Percentiles rank a stretch among this genome's conserved stretches.
phyloP scores from a whole-genome alignment of 2,113 vertebrate genomes.

The Ciconia stormi region DNA sequence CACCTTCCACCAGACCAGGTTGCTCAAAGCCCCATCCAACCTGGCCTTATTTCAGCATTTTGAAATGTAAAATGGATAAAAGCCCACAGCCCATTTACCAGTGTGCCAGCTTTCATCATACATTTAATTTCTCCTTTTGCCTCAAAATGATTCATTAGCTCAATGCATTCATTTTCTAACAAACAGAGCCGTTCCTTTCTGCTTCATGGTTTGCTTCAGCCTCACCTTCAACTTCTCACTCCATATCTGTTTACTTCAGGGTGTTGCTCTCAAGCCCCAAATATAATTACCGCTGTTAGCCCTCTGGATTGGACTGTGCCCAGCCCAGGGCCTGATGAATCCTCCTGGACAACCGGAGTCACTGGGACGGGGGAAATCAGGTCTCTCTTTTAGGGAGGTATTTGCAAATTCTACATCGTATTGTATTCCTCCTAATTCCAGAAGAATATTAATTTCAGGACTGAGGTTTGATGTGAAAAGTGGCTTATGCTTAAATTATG shows the following conservation, averaged over 20 bases:
- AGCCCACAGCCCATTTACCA: not conserved
- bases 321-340: not conserved
- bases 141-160: conserved; percentile 33
- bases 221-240: not conserved
- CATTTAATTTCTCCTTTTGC: conserved; percentile 44
- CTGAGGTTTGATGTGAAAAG: not conserved
- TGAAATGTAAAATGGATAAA: not conserved
- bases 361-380: not conserved
- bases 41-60: not conserved
- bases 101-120: not conserved
- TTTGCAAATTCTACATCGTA: not conserved
- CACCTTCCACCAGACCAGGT: not conserved
- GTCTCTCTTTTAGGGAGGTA: not conserved
- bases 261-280: not conserved
- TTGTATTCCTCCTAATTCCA: not conserved
- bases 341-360: not conserved
- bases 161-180: not conserved
- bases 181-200: not conserved
- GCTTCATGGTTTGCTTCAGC: not conserved
- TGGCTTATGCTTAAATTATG: not conserved
- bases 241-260: not conserved
- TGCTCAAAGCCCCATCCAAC: not conserved
- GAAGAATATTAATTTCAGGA: not conserved
- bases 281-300: not conserved
- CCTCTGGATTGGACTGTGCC: not conserved